These are phyloP conservation scores for Eurytoma adleriae DNA, from an alignment of 2,888 invertebrate genomes.

Conservation along the genomic window DNA sequence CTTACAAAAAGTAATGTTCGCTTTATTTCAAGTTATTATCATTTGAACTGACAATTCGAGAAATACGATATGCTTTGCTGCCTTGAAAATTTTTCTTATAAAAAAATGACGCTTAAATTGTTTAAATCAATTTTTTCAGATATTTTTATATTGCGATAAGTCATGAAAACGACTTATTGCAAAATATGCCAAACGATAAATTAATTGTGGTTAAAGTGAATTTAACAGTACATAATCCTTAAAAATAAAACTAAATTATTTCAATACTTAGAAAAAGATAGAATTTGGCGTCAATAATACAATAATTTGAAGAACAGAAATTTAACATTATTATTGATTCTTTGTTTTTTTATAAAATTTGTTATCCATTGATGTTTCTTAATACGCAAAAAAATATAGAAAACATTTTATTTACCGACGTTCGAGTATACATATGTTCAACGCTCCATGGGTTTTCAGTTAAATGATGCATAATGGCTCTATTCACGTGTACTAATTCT, in stretches of 20 bases:
- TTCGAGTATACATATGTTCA: slow-evolving; percentile 32
- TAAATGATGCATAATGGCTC: slow-evolving; percentile 56
- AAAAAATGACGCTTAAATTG: slow-evolving; percentile 19
- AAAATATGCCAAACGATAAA: not conserved
- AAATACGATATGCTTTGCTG: slow-evolving; percentile 56
- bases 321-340: slow-evolving; percentile 25
- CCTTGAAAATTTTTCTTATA: slow-evolving; percentile 28
- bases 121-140: not conserved
- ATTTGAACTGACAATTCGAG: slow-evolving; percentile 40
- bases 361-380: slow-evolving; percentile 26
- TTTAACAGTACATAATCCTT: slow-evolving; percentile 8
- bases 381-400: slow-evolving; percentile 40
- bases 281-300: slow-evolving; percentile 35
- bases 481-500: slow-evolving; percentile 52
- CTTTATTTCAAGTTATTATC: slow-evolving; percentile 42
- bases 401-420: slow-evolving; percentile 22
- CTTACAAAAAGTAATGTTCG: slow-evolving; percentile 55
- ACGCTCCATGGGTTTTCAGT: slow-evolving; percentile 13
- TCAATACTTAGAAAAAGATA: slow-evolving; percentile 34
- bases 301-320: slow-evolving; percentile 18
- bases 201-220: too few relatives aligned
- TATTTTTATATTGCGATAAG: slow-evolving; percentile 4
- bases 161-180: not conserved
- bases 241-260: slow-evolving; percentile 24
- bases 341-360: slow-evolving; percentile 33